phyloP scores from a whole-genome alignment of 1,140 invertebrate species.

The Drosophila melanogaster region Release_6_plus_ISO1_MT NT_033777.3:9259501-9260000 shows the following conservation, averaged over 20 bases:
- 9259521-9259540: too few relatives aligned
- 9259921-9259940: conserved; percentile 5
- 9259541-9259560: too few relatives aligned
- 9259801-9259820: neutral
- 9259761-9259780: conserved; percentile 31
- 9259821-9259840: neutral
- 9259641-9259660: conserved; percentile 9
- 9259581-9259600: neutral
- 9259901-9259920: neutral
- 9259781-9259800: conserved; percentile 6
- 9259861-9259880: neutral
- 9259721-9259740: rapidly evolving
- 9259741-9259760: neutral
- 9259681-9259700: conserved; percentile 41
- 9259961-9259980: neutral
- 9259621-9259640: conserved; percentile 17
- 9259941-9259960: conserved; percentile 33
- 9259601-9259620: neutral
- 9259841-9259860: neutral
- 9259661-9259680: neutral
- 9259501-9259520: too few relatives aligned
- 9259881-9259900: conserved; percentile 22
- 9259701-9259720: conserved; percentile 6
- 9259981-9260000: neutral
- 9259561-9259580: too few relatives aligned